Base-by-base conservation (phyloP, 1,140 invertebrate genomes). In the Copidosoma floridanum region DNA sequence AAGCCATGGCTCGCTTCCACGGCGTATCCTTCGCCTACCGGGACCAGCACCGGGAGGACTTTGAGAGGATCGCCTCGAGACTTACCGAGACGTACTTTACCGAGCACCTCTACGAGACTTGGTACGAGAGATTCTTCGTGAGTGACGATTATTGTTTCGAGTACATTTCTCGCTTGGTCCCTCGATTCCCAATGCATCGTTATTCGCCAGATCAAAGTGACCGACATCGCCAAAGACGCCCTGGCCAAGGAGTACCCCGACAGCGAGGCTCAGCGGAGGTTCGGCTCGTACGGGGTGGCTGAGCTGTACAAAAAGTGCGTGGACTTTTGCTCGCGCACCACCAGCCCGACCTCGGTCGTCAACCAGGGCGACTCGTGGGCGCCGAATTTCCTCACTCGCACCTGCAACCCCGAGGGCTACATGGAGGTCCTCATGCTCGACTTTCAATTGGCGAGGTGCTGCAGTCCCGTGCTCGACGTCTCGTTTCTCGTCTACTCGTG, bases 281-380 rank as follows among this genome's bases (percentile, higher is more conserved):
- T 60, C 74, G 83, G 67, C 48, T 53, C 60, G 5, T 69, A 74
- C 14, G 56, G 73, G 61, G 24, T 48, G 58, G 68, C 66, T 1
- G 46, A 70, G 16, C 63, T 77, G 0, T 79, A 65, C 21, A 48
- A 69, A 41, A 77, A 68, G 47, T 73, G 63, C 48, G 12, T 38
- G 0, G 40, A 74, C 37, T 61, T 79, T 3, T 78, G 75, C 47
- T 6, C 6, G 6, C 16, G 24, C 24, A 3, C 54, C 18, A 16
- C 75, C 20, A 46, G 57, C 5, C 63, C 68, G 32, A 74, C 80
- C 29, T 84, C 81, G 27, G 85, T 87, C 0, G 81, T 90, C 20
- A 83, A 82, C 8, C 88, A 90, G 57, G 89, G 89, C 1, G 89
- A 91, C 71, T 84, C 83, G 29, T 91, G 88, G 88, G 83, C 84